Percentiles rank a stretch among this genome's conserved stretches.
Evolutionary conservation across 1,140 invertebrate species (phyloP).

Genomic region (Scylla paramamosain): DNA sequence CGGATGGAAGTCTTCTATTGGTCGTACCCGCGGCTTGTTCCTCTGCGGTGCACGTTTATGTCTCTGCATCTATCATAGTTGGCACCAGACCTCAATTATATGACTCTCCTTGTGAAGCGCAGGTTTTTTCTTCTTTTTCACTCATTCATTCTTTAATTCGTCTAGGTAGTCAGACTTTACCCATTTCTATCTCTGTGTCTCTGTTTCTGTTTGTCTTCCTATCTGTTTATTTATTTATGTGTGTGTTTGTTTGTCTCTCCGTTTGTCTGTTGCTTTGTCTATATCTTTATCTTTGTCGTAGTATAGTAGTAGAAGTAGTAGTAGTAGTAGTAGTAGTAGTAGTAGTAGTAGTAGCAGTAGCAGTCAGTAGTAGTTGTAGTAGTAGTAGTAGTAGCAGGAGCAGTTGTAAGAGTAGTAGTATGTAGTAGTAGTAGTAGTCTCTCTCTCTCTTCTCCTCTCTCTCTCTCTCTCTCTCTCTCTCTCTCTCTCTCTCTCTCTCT

Average conservation of each 20-base stretch:
- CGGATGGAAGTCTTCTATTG: background rate
- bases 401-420: too few relatives aligned
- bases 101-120: background rate
- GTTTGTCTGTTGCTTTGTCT: too few relatives aligned
- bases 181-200: background rate
- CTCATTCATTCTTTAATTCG: background rate
- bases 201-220: background rate
- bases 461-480: too few relatives aligned
- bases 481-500: too few relatives aligned
- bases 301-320: too few relatives aligned
- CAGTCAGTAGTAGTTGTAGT: too few relatives aligned
- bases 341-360: too few relatives aligned
- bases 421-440: too few relatives aligned
- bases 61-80: background rate
- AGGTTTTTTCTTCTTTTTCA: background rate
- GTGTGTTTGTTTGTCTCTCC: background rate
- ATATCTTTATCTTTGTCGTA: too few relatives aligned
- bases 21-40: background rate
- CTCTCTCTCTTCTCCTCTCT: too few relatives aligned
- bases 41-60: background rate
- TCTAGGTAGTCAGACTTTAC: background rate
- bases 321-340: too few relatives aligned
- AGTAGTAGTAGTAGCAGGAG: too few relatives aligned
- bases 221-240: background rate
- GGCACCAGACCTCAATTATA: constrained; percentile 1